These are phyloP conservation scores for Vanessa cardui DNA, from an alignment of 2,888 invertebrate genomes.

Conservation along the genomic window DNA sequence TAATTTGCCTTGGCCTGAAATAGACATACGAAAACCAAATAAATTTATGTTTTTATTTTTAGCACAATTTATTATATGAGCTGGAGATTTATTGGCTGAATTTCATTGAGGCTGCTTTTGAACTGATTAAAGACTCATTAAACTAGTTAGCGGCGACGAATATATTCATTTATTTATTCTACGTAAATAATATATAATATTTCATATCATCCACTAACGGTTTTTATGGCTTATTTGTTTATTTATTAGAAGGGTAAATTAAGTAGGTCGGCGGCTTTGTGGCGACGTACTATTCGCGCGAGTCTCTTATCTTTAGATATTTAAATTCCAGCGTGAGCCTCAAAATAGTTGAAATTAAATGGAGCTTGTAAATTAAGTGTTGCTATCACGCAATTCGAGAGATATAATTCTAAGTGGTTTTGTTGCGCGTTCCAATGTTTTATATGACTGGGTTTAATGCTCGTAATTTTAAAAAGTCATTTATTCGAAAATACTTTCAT, in stretches of 20 bases:
- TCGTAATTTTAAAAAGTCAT: constrained; percentile 46
- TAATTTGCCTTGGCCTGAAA: too few species aligned
- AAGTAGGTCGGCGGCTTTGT: constrained; percentile 54
- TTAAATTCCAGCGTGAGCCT: constrained; percentile 57
- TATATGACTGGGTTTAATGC: constrained; percentile 61
- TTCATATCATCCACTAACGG: not conserved
- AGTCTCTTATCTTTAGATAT: constrained; percentile 75
- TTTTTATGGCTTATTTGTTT: constrained; percentile 18
- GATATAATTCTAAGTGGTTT: constrained; percentile 78
- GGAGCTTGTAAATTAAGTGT: constrained; percentile 77
- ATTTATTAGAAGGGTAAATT: constrained; percentile 71
- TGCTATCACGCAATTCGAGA: constrained; percentile 79
- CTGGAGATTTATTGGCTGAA: too few species aligned
- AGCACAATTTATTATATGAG: too few species aligned
- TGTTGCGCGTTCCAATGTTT: constrained; percentile 66
- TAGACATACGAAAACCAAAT: too few species aligned
- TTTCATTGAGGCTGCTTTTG: too few species aligned
- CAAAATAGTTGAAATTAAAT: constrained; percentile 61
- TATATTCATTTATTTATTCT: too few species aligned
- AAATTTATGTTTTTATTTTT: too few species aligned
- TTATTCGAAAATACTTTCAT: constrained; percentile 7
- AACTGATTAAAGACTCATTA: too few species aligned
- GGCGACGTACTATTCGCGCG: constrained; percentile 69
- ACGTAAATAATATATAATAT: too few species aligned
- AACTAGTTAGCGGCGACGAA: too few species aligned